These are phyloP conservation scores for Podarcis siculus DNA, from an alignment of 2,797 vertebrate species.

Conservation along the genomic window DNA sequence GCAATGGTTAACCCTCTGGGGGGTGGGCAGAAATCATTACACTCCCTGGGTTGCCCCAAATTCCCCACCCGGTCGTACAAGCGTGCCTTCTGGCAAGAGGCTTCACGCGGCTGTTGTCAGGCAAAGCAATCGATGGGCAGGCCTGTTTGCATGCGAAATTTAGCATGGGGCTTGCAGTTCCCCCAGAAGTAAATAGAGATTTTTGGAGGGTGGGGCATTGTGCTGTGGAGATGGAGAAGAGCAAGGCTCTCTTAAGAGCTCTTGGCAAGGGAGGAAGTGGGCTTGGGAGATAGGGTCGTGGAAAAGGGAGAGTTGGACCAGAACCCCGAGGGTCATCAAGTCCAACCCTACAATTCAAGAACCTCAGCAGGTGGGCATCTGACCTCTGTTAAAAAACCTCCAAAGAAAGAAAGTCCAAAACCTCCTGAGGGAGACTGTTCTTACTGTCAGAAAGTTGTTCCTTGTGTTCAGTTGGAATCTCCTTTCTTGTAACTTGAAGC, in stretches of 20 bases:
- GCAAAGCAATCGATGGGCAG: background rate
- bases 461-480: too few relatives aligned
- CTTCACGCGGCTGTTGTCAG: constrained; percentile 16
- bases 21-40: constrained; percentile 44
- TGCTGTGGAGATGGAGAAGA: too few relatives aligned
- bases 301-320: too few relatives aligned
- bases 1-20: constrained; percentile 25
- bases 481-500: too few relatives aligned
- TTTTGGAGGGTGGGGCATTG: background rate
- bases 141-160: background rate
- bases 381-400: too few relatives aligned
- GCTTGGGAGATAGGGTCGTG: background rate
- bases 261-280: too few relatives aligned
- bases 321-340: too few relatives aligned
- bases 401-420: too few relatives aligned
- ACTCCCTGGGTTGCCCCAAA: constrained; percentile 24
- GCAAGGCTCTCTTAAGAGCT: background rate
- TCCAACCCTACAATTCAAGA: too few relatives aligned
- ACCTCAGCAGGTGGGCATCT: too few relatives aligned
- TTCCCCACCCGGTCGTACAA: constrained; percentile 35
- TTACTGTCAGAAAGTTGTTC: too few relatives aligned
- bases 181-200: background rate
- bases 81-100: constrained; percentile 38
- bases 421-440: too few relatives aligned
- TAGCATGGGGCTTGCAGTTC: constrained; percentile 15